phyloP scores from a whole-genome alignment of 2,797 vertebrate species.

The Taenioides sp. region DNA sequence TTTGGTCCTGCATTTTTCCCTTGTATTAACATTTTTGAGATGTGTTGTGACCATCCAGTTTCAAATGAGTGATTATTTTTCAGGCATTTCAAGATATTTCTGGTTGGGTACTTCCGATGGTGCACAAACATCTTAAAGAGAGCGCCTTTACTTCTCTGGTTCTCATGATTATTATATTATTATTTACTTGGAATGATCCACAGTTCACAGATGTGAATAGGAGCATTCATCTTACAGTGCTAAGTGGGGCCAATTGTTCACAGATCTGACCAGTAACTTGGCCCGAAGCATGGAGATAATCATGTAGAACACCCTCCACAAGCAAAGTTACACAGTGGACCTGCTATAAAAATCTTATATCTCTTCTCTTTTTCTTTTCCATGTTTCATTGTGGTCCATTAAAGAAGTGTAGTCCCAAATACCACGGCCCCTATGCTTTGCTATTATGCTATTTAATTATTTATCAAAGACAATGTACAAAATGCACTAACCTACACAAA shows the following conservation, averaged over 20 bases:
- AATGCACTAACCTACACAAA: background rate
- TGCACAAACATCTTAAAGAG: background rate
- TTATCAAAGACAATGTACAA: background rate
- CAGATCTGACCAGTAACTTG: background rate
- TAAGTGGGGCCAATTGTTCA: background rate
- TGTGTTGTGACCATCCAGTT: background rate
- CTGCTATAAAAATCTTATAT: background rate
- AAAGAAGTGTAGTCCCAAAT: too few species aligned
- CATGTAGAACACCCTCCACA: background rate
- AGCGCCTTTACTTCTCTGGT: background rate
- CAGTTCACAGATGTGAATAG: background rate
- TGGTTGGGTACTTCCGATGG: background rate
- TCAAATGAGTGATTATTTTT: background rate
- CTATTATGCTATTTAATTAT: too few species aligned
- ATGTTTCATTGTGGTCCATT: background rate
- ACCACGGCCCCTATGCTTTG: too few species aligned
- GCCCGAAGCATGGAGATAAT: background rate
- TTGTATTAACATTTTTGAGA: conserved; percentile 8
- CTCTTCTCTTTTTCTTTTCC: background rate
- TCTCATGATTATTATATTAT: background rate
- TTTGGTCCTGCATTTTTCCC: conserved; percentile 58
- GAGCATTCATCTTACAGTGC: too few species aligned
- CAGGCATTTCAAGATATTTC: background rate
- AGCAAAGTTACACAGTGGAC: background rate
- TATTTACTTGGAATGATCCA: background rate